These are phyloP conservation scores for Schizotus pectinicornis DNA, from an alignment of 2,888 invertebrate genomes.

Conservation along the genomic window DNA sequence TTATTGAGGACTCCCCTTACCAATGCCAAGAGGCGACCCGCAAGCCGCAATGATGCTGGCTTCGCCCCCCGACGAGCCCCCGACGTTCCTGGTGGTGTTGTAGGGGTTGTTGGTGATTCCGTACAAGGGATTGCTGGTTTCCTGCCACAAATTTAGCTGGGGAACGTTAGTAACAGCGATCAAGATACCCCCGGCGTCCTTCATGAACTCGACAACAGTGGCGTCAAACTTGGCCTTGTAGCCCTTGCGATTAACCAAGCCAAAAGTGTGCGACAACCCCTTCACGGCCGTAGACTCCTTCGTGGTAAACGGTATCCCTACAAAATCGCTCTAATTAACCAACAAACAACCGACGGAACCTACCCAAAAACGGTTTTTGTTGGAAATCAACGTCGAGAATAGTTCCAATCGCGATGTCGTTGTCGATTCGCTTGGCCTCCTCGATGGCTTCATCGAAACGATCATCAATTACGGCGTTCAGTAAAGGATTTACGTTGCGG, in stretches of 20 bases:
- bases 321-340: conserved; percentile 11
- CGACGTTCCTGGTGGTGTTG: conserved; percentile 80
- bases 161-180: conserved; percentile 81
- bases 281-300: conserved; percentile 86
- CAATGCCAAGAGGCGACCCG: conserved; percentile 84
- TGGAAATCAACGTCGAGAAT: conserved; percentile 69
- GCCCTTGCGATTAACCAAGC: conserved; percentile 67
- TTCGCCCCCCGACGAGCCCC: conserved; percentile 94
- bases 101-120: conserved; percentile 94
- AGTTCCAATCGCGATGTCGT: conserved; percentile 65
- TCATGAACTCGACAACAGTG: conserved; percentile 73
- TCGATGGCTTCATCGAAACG: conserved; percentile 78
- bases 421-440: conserved; percentile 79
- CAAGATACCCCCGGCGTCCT: conserved; percentile 80
- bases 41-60: conserved; percentile 77
- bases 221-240: conserved; percentile 76
- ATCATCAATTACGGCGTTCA: conserved; percentile 86
- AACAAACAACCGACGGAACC: conserved; percentile 19
- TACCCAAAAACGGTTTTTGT: conserved; percentile 78
- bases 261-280: conserved; percentile 76
- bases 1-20: conserved; percentile 51
- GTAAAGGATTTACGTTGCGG: conserved; percentile 70
- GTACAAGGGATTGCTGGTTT: conserved; percentile 85
- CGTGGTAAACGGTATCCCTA: conserved; percentile 89
- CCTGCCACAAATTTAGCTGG: conserved; percentile 92